A percentile compares a stretch with the other conserved stretches of the same genome.
phyloP scores from a whole-genome alignment of 92 coral and sea anemone species.

The Virgularia gustaviana region DNA sequence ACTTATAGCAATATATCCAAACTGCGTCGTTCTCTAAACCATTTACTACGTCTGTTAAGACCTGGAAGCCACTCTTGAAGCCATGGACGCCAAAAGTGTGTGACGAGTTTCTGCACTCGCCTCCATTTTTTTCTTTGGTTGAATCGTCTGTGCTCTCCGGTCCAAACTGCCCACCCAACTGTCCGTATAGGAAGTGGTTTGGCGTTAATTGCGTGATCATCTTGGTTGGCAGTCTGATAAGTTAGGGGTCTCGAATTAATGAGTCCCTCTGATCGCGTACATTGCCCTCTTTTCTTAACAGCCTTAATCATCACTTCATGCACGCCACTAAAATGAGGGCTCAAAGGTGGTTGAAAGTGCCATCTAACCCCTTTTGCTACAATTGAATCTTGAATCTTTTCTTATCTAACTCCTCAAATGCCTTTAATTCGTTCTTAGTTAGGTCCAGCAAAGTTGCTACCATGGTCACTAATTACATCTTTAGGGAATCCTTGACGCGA shows the following conservation, averaged over 20 bases:
- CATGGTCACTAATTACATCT: constrained; percentile 36
- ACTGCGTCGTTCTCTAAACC: constrained; percentile 31
- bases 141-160: constrained; percentile 34
- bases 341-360: constrained; percentile 50
- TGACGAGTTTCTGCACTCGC: constrained; percentile 30
- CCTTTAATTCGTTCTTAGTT: constrained; percentile 36
- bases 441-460: constrained; percentile 50
- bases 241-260: constrained; percentile 52
- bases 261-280: constrained; percentile 48
- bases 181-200: constrained; percentile 59
- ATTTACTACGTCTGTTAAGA: constrained; percentile 42
- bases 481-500: constrained; percentile 42
- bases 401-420: constrained; percentile 29
- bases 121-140: constrained; percentile 14
- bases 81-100: constrained; percentile 54
- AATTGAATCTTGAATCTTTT: constrained; percentile 34
- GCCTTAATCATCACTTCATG: constrained; percentile 57
- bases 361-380: constrained; percentile 33
- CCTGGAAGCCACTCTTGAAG: constrained; percentile 50
- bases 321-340: constrained; percentile 60
- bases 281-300: constrained; percentile 51
- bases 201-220: constrained; percentile 47
- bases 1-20: constrained; percentile 25
- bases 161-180: constrained; percentile 53
- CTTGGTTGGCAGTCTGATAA: constrained; percentile 45